phyloP scores from a whole-genome alignment of 2,113 vertebrate species.

The Tricholaema leucomelas region DNA sequence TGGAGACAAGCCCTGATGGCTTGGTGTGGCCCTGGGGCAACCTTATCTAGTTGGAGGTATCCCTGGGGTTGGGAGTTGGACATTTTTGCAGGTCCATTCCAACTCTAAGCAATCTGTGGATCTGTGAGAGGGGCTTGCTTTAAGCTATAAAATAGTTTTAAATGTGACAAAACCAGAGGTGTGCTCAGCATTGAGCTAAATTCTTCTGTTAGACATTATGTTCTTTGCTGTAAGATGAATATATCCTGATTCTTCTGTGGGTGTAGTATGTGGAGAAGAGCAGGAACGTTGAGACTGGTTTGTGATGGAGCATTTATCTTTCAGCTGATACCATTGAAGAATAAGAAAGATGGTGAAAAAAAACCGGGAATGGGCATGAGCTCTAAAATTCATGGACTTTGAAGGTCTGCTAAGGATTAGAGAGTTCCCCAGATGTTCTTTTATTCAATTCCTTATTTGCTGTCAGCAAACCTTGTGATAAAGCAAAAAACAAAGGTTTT shows the following conservation, averaged over 20 bases:
- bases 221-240: neutral
- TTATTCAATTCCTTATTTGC: neutral
- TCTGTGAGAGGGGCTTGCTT: neutral
- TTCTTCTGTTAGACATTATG: neutral
- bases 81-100: no score
- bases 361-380: neutral
- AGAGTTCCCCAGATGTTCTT: neutral
- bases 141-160: neutral
- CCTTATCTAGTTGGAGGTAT: no score
- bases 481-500: neutral
- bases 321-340: neutral
- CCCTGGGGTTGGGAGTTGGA: no score
- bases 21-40: no score
- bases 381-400: neutral
- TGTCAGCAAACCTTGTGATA: neutral
- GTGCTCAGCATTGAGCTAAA: neutral
- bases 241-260: neutral
- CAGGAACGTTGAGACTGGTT: neutral
- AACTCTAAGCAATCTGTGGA: no score
- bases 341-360: neutral
- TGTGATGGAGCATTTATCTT: neutral
- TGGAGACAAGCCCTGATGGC: no score
- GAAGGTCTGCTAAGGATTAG: neutral
- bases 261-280: neutral
- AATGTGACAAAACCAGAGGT: neutral